Percentiles rank a stretch among this genome's conserved stretches.
Evolutionary conservation across 2,888 invertebrate genomes (phyloP).

Genomic region (Tyria jacobaeae): DNA sequence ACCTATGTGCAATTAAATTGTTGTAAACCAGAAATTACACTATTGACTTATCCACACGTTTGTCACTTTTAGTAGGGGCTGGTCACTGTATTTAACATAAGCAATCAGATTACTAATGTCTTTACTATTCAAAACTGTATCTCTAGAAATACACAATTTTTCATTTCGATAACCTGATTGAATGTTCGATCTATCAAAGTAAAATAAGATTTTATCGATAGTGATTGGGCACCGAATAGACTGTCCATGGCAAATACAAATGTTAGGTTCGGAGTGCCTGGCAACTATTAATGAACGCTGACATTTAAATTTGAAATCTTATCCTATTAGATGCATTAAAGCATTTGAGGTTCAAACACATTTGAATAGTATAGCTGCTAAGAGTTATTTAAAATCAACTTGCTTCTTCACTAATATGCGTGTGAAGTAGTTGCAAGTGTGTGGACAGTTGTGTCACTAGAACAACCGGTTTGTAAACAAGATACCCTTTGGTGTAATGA

Average conservation of each 20-base stretch:
- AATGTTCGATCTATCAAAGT: neutral
- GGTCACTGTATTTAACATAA: neutral
- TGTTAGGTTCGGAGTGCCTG: neutral
- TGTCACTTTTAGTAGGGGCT: neutral
- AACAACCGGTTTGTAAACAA: neutral
- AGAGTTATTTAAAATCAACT: neutral
- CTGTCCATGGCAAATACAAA: neutral
- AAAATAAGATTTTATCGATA: neutral
- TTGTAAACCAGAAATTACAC: neutral
- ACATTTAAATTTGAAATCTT: neutral
- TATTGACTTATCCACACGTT: neutral
- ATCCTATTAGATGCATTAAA: neutral
- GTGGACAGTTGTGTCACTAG: conserved; percentile 1
- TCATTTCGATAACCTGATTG: neutral
- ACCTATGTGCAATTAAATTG: neutral
- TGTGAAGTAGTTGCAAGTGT: conserved; percentile 3
- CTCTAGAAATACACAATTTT: neutral
- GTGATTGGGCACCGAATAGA: neutral
- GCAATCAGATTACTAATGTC: neutral
- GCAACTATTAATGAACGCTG: conserved; percentile 1
- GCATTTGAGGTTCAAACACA: neutral
- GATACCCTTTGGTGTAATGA: too few species aligned
- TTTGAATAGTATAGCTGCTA: too few species aligned
- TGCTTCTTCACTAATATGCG: conserved; percentile 1
- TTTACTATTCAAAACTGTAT: neutral